A percentile compares a stretch with the other conserved stretches of the same genome.
Evolutionary conservation across 1,140 invertebrate species (phyloP).

Genomic region (Eriocheir sinensis): DNA sequence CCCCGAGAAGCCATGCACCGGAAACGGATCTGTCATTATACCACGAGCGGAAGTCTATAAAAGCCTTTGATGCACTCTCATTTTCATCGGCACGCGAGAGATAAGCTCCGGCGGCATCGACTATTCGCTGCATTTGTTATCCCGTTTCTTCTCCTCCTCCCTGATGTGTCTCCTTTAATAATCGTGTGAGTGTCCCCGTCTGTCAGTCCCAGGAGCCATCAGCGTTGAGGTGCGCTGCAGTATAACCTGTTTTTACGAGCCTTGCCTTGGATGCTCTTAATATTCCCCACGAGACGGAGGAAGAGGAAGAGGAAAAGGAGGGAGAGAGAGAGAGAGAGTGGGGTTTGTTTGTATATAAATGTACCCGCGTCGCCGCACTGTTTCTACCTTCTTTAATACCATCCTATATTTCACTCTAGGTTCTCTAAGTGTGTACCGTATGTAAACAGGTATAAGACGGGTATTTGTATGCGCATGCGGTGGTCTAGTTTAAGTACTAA

Average conservation of each 20-base stretch:
- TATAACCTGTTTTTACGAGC: neutral
- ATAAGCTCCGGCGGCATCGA: neutral
- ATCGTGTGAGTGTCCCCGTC: constrained; percentile 11
- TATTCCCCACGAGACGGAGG: constrained; percentile 11
- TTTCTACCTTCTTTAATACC: neutral
- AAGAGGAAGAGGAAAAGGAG: constrained; percentile 4
- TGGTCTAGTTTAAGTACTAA: neutral
- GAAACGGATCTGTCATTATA: constrained; percentile 3
- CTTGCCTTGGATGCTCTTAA: neutral
- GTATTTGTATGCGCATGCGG: neutral
- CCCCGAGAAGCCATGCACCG: neutral
- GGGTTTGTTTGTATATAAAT: neutral
- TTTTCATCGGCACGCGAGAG: neutral
- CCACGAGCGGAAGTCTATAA: neutral
- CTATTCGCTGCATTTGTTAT: no score
- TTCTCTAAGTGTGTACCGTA: neutral
- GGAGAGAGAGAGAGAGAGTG: no score
- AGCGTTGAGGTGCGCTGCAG: neutral
- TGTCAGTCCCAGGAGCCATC: neutral
- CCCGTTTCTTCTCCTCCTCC: neutral
- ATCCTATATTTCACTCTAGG: neutral
- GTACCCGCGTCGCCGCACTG: neutral
- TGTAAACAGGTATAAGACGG: neutral
- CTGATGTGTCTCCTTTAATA: neutral
- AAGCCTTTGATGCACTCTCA: neutral